Conservation (phyloP, 1,140 invertebrate species). For the Drosophila cardini region DNA sequence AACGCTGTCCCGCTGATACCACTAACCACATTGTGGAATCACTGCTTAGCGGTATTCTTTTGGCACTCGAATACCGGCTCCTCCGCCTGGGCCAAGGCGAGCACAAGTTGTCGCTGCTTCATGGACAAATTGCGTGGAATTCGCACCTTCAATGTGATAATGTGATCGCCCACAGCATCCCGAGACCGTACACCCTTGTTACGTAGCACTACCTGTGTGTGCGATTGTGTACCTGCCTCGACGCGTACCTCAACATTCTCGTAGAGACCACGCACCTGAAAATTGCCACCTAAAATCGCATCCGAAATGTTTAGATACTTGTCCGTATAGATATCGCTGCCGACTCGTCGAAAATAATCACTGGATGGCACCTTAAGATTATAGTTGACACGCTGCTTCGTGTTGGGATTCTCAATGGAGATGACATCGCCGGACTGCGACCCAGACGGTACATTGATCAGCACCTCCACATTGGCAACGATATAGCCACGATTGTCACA, state of each 20-base stretch:
- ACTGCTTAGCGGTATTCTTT: constrained; percentile 2
- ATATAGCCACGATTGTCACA: constrained; percentile 71
- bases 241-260: constrained; percentile 68
- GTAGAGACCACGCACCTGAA: constrained; percentile 69
- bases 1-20: constrained; percentile 3
- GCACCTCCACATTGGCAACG: constrained; percentile 58
- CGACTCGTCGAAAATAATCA: constrained; percentile 72
- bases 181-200: constrained; percentile 66
- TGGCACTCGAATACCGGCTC: constrained; percentile 66
- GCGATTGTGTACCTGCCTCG: constrained; percentile 71
- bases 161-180: constrained; percentile 66
- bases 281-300: constrained; percentile 70
- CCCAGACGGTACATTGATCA: constrained; percentile 65
- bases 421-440: constrained; percentile 71
- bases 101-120: constrained; percentile 75
- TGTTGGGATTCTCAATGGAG: constrained; percentile 67
- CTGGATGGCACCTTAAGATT: constrained; percentile 58
- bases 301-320: constrained; percentile 70
- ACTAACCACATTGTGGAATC: not conserved
- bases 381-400: constrained; percentile 64
- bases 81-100: constrained; percentile 72
- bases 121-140: constrained; percentile 70
- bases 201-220: constrained; percentile 60
- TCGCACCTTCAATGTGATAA: constrained; percentile 70
- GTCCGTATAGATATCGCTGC: constrained; percentile 71